Conservation (phyloP, 2,888 invertebrate genomes). For the Caenorhabditis drosophilae region DNA sequence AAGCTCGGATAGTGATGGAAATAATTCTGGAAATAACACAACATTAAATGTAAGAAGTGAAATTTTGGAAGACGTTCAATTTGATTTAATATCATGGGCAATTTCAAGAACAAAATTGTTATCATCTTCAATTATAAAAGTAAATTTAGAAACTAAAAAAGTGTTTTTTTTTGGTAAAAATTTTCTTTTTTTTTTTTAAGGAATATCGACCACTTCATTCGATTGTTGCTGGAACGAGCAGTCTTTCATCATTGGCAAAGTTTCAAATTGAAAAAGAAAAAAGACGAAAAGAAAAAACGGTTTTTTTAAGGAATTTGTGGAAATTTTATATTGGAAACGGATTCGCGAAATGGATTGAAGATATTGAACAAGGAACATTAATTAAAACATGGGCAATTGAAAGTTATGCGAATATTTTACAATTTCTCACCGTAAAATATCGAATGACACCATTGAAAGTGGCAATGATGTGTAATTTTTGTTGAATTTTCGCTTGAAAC, state of each 20-base stretch:
- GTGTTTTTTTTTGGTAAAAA: neutral
- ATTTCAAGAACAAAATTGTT: conserved; percentile 13
- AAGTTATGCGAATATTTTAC: conserved; percentile 32
- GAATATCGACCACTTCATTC: conserved; percentile 38
- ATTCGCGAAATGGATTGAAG: conserved; percentile 24
- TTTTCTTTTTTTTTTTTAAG: neutral
- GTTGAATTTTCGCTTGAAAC: neutral
- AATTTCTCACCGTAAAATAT: conserved; percentile 33
- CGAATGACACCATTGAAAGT: conserved; percentile 22
- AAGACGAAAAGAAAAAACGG: too few species aligned
- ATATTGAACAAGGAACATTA: conserved; percentile 18
- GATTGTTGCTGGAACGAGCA: conserved; percentile 23
- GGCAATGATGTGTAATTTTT: conserved; percentile 18
- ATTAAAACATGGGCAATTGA: conserved; percentile 33
- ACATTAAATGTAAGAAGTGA: conserved; percentile 17
- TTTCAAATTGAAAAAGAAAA: too few species aligned
- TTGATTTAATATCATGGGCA: conserved; percentile 19
- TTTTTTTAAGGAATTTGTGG: conserved; percentile 22
- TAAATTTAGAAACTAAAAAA: neutral
- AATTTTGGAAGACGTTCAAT: conserved; percentile 11
- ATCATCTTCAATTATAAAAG: conserved; percentile 14
- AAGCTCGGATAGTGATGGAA: neutral
- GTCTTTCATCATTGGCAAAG: conserved; percentile 31
- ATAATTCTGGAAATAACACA: conserved; percentile 7
- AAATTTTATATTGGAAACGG: conserved; percentile 30